Evolutionary conservation across 2,888 invertebrate genomes (phyloP).

Genomic region (Sipha maydis): DNA sequence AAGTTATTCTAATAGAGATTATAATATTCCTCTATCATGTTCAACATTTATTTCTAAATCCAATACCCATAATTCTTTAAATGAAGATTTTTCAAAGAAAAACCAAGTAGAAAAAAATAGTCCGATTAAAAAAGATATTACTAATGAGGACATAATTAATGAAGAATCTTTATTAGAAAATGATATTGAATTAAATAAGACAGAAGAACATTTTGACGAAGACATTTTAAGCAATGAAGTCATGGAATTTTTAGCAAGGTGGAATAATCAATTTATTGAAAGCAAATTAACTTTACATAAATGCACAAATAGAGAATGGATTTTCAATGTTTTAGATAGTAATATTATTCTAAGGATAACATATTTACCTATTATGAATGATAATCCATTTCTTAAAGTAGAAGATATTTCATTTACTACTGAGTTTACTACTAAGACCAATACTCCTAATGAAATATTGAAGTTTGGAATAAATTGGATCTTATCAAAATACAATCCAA

Average conservation of each 20-base stretch:
- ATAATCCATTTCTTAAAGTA: constrained; percentile 38
- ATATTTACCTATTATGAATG: constrained; percentile 17
- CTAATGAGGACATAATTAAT: background rate
- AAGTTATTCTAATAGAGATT: constrained; percentile 39
- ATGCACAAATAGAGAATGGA: constrained; percentile 49
- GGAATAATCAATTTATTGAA: constrained; percentile 36
- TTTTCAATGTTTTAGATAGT: constrained; percentile 32
- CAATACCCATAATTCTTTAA: background rate
- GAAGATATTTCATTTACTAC: constrained; percentile 42
- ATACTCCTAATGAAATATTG: constrained; percentile 9
- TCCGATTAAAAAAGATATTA: background rate
- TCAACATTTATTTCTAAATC: constrained; percentile 23
- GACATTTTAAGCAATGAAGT: constrained; percentile 23
- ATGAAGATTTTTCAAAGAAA: background rate
- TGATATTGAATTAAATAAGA: background rate
- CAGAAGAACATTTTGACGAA: background rate
- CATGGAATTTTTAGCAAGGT: constrained; percentile 26
- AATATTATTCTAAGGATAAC: constrained; percentile 22
- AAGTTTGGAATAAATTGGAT: constrained; percentile 56
- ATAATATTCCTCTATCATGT: constrained; percentile 23
- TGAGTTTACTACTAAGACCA: background rate
- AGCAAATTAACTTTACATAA: constrained; percentile 4
- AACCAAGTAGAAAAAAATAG: constrained; percentile 10
- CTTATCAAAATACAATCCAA: constrained; percentile 51
- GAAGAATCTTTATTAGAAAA: constrained; percentile 4